Evolutionary conservation across 1,140 invertebrate genomes (phyloP), one percentile per base, ranked within the genome.

Genomic region (Dreissena rostriformis): DNA sequence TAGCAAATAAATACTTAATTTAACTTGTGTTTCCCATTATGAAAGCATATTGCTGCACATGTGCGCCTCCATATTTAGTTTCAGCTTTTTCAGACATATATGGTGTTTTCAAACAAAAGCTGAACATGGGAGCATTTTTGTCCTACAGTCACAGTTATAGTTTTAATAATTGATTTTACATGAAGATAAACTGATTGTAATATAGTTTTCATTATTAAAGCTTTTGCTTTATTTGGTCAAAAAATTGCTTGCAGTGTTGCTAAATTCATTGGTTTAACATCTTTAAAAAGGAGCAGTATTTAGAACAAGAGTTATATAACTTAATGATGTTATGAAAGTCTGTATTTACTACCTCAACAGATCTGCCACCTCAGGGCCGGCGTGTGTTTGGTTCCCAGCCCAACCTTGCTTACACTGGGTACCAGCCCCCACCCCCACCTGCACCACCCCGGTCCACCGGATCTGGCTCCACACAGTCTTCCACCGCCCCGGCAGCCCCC

Each of bases 361-460:
- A 74, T 66, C 82, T 68, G 15, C 51, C 61, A 10, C 29, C 57
- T 29, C 49, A 53, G 15, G 78, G 78, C 5, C 71, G 79, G 63
- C 53, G 80, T 57, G 86, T 88, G 70, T 80, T 73, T 80, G 82
- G 82, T 79, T 51, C 73, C 55, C 74, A 75, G 71, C 52, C 76
- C 49, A 76, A 80, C 24, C 26, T 82, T 57, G 68, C 81, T 28
- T 81, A 28, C 82, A 19, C 80, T 29, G 55, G 72, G 51, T 78
- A 85, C 55, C 86, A 85, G 67, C 67, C 84, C 28, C 66, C 67
- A 11, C 67, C 80, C 8, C 57, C 70, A 5, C 51, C 77, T 6
- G 55, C 80, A 11, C 57, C 70, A 5, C 51, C 77, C 11, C 26
- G 39, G n/a, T 72, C 77, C 17, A 53, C 72, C 57, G 73, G 63